Base-by-base conservation (phyloP, 2,113 vertebrate genomes). In the Heteronetta atricapilla region DNA sequence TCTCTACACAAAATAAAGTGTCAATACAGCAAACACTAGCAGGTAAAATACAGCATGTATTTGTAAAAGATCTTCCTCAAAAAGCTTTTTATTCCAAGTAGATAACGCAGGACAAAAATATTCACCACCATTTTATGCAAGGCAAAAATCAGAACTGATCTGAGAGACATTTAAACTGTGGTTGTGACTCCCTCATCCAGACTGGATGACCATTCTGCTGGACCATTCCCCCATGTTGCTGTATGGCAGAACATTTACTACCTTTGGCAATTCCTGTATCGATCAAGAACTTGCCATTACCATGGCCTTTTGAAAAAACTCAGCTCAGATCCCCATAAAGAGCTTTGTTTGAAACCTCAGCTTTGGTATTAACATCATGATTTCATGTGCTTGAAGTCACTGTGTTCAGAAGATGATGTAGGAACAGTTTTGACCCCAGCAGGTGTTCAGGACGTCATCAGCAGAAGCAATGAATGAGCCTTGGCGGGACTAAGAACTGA, bases 381-480 rank as follows among this genome's bases (percentile, higher is more conserved):
- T 88, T 96, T 93, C 83, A 56, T 7, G 33, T 63, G 56, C 68
- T 34, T 90, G 64, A 88, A 95, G 82, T 78, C 52, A 67, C 29
- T 76, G 40, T 6, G 2, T 55, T 83, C 52, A 70, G 76, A 38
- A 80, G 68, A 60, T 78, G 56, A 93, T 22, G 53, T 46, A 62
- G 86, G 55, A 90, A 86, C 53, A 75, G 69, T 75, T 90, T 87
- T 4, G 1, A 56, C 50, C 74, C 67, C 2, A 10, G 84, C 66
- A 84, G 66, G 81, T 79, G 81, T n/a, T 88, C 70, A 84, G 58
- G 44, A 66, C 66, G 56, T 92, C 40, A 72, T 75, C 44, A 22
- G 86, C 55, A 58, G 82, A 82, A 82, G 58, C 3, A 3, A 69
- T 50, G 40, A 85, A 56, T 60, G 74, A 89, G 26, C 29, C 58